phyloP scores from a whole-genome alignment of 1,140 invertebrate genomes.

The Drosophila tropicalis region DNA sequence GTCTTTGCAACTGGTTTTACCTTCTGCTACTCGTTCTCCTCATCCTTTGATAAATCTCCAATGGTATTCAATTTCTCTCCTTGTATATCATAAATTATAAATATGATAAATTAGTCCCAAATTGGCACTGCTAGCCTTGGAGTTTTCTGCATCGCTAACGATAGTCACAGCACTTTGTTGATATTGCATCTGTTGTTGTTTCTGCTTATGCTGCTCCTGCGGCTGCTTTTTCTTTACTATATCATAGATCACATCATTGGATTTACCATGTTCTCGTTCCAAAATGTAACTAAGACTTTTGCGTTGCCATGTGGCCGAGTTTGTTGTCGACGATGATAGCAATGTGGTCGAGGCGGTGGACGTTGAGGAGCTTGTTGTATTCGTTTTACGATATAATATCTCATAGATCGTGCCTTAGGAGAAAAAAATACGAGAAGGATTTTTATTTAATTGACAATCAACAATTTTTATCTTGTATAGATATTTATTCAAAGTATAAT shows the following conservation, averaged over 20 bases:
- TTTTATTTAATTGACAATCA: no score
- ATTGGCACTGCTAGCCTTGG: slow-evolving; percentile 59
- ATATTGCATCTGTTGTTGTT: slow-evolving; percentile 1
- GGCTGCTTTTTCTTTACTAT: slow-evolving; percentile 63
- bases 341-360: slow-evolving; percentile 9
- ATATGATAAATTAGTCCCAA: slow-evolving; percentile 81
- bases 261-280: slow-evolving; percentile 48
- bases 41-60: neutral
- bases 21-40: neutral
- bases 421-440: no score
- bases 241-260: slow-evolving; percentile 72
- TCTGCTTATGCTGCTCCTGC: no score
- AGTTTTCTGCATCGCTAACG: slow-evolving; percentile 2
- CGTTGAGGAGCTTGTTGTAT: slow-evolving; percentile 29
- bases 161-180: neutral
- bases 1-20: slow-evolving; percentile 46
- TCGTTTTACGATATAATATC: slow-evolving; percentile 76
- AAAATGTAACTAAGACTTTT: slow-evolving; percentile 73
- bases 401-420: slow-evolving; percentile 83
- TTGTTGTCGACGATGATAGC: slow-evolving; percentile 1
- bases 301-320: slow-evolving; percentile 59
- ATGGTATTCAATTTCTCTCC: slow-evolving; percentile 65
- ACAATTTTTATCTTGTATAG: no score
- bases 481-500: no score
- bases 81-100: no score